Evolutionary conservation across 2,797 vertebrate genomes (phyloP).

Genomic region (Sparidentex hasta): DNA sequence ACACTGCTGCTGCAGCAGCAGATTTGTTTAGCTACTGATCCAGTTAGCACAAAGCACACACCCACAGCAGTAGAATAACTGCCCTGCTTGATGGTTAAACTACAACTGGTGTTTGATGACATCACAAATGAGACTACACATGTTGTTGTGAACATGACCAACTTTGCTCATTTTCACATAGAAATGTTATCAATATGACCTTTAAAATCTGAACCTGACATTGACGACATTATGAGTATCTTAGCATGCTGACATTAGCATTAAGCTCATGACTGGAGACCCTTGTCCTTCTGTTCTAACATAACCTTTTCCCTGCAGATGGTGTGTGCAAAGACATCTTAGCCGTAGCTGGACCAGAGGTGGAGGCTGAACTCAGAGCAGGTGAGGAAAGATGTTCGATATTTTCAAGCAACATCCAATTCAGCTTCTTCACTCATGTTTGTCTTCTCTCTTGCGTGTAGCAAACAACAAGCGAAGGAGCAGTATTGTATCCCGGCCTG

Average conservation of each 20-base stretch:
- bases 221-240: background rate
- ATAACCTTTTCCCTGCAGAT: conserved; percentile 22
- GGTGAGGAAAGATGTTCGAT: conserved; percentile 46
- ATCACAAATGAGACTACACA: too few species aligned
- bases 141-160: too few species aligned
- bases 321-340: conserved; percentile 80
- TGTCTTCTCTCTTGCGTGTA: background rate
- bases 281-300: background rate
- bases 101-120: conserved; percentile 68
- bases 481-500: conserved; percentile 51
- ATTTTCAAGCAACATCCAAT: background rate
- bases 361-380: conserved; percentile 58
- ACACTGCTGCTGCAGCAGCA: too few species aligned
- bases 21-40: too few species aligned
- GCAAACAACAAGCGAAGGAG: conserved; percentile 27
- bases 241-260: too few species aligned
- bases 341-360: conserved; percentile 61
- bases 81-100: too few species aligned
- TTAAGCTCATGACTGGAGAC: background rate
- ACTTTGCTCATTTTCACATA: too few species aligned
- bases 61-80: too few species aligned
- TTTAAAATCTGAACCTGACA: background rate
- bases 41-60: too few species aligned
- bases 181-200: too few species aligned
- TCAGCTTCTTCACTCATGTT: background rate